Base-by-base conservation (phyloP, 2,888 invertebrate genomes). In the Drosophila ustulata region DNA sequence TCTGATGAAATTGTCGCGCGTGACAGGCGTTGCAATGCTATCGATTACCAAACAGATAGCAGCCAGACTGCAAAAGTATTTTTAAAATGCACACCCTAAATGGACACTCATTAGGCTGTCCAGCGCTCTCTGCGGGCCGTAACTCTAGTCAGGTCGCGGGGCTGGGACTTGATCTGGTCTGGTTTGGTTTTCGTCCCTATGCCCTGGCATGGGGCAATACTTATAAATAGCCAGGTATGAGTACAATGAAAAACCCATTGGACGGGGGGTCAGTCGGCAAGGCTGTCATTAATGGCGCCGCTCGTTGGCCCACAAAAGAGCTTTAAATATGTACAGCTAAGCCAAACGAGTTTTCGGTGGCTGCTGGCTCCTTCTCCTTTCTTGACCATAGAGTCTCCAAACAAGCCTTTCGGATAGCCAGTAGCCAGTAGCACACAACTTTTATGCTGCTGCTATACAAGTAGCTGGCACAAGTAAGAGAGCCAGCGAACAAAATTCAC, bases 261-360 rank as follows among this genome's bases (percentile, higher is more conserved):
- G 59, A 64, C 43, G 47, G 37, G 34, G 67, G 80, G 68, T 85
- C 73, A 80, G 55, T 85, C 53, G 65, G 34, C 50, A 61, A 52
- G 68, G 70, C 87, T 87, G 84, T 88, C 84, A 88, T 88, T 88
- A 83, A 88, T 88, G 83, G 87, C 87, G 87, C 89, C 89, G 87
- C 84, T 67, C 58, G 71, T 86, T 88, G 88, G 84, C 87, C 89
- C 82, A 88, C 89, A 83, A 86, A 78, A 73, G 72, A 70, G 66
- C 37, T 53, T 56, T 71, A 67, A 65, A 66, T 63, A 66, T 68
- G 30, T 66, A 74, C 87, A 83, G 81, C 74, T 72, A 72, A 37
- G 46, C 28, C 39, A 76, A 76, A 76, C 75, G 65, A 79, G 75
- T 76, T 76, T 78, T 79, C 43, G 58, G 61, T 65, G 46, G 49